phyloP scores from a whole-genome alignment of 1,140 invertebrate species.

The Aphelenchoides fujianensis region DNA sequence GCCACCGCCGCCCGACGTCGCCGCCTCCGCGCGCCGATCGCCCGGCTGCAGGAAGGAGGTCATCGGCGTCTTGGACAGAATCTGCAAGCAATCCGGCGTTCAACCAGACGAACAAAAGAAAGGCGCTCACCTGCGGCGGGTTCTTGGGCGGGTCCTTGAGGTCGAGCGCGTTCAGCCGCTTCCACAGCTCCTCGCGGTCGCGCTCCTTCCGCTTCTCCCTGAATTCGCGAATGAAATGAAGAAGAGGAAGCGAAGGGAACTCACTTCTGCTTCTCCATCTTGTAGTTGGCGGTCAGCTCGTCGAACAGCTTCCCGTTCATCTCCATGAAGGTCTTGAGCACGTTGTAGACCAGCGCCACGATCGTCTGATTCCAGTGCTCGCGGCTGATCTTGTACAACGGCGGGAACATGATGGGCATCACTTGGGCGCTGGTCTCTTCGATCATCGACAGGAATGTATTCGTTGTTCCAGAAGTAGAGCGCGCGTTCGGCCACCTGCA shows the following conservation, averaged over 20 bases:
- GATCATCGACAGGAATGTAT: slow-evolving; percentile 67
- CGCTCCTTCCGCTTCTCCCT: slow-evolving; percentile 61
- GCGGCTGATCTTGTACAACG: slow-evolving; percentile 65
- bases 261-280: slow-evolving; percentile 60
- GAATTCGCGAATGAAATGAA: slow-evolving; percentile 5
- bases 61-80: slow-evolving; percentile 43
- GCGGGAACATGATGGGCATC: slow-evolving; percentile 66
- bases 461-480: slow-evolving; percentile 69
- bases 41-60: slow-evolving; percentile 33
- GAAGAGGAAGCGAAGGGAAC: slow-evolving; percentile 12
- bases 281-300: slow-evolving; percentile 63
- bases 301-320: slow-evolving; percentile 68
- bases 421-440: slow-evolving; percentile 64
- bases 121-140: slow-evolving; percentile 15
- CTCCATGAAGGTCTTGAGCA: slow-evolving; percentile 67
- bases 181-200: slow-evolving; percentile 61
- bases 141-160: slow-evolving; percentile 29
- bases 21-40: not conserved
- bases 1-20: not conserved
- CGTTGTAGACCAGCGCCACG: slow-evolving; percentile 67
- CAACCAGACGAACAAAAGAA: slow-evolving; percentile 27
- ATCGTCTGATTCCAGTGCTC: slow-evolving; percentile 68
- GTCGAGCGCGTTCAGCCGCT: slow-evolving; percentile 50
- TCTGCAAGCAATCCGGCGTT: slow-evolving; percentile 32
- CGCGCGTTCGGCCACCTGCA: slow-evolving; percentile 67